These are phyloP conservation scores for Danio choprae DNA, from an alignment of 2,797 vertebrate species.

Conservation along the genomic window DNA sequence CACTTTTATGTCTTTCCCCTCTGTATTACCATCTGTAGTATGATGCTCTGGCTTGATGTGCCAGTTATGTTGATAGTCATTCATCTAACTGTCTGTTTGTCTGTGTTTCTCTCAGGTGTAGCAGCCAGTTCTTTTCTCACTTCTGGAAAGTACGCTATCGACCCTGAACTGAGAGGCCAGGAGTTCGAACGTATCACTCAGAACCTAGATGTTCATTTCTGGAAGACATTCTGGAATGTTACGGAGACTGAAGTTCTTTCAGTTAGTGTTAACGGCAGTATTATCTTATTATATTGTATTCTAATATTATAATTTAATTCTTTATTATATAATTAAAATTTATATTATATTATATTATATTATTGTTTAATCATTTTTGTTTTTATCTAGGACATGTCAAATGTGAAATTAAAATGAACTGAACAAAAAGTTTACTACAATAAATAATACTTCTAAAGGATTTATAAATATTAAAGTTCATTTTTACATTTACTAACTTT, in stretches of 20 bases:
- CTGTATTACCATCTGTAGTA: background rate
- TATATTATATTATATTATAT: background rate
- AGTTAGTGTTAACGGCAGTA: constrained; percentile 80
- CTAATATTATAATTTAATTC: too few relatives aligned
- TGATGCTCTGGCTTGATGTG: background rate
- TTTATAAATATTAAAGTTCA: too few relatives aligned
- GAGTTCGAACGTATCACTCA: constrained; percentile 92
- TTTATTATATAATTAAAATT: too few relatives aligned
- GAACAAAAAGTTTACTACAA: too few relatives aligned
- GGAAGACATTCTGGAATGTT: constrained; percentile 94
- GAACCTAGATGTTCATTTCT: constrained; percentile 92
- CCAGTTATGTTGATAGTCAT: background rate
- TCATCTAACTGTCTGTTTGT: background rate
- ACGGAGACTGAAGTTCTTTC: constrained; percentile 89
- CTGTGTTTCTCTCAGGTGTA: constrained; percentile 75
- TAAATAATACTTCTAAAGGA: too few relatives aligned
- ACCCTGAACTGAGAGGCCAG: constrained; percentile 89
- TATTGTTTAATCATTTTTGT: background rate
- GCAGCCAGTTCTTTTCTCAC: constrained; percentile 91
- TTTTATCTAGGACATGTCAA: too few relatives aligned
- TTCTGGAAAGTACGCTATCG: constrained; percentile 89
- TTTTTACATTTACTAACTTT: too few relatives aligned
- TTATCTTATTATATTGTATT: too few relatives aligned
- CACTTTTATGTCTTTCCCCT: background rate
- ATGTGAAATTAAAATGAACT: too few relatives aligned